phyloP scores from a whole-genome alignment of 2,888 invertebrate genomes.

The Pandemis heparana region DNA sequence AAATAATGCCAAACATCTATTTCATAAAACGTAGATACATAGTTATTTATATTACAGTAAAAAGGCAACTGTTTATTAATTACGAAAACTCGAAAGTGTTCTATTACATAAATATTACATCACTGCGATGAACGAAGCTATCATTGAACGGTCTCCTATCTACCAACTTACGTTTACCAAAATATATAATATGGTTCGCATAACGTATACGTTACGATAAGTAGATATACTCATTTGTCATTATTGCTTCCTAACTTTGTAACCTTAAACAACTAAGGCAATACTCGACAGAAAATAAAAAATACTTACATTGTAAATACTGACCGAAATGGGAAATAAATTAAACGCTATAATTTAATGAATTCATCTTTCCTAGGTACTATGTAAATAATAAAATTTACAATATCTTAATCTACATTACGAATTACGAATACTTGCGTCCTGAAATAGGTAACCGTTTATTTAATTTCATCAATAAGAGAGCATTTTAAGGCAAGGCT shows the following conservation, averaged over 20 bases:
- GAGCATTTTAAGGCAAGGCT: constrained; percentile 84
- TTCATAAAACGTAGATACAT: constrained; percentile 44
- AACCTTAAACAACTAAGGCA: constrained; percentile 65
- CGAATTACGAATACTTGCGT: constrained; percentile 83
- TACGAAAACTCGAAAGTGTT: constrained; percentile 45
- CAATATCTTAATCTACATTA: constrained; percentile 66
- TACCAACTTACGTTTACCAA: constrained; percentile 35
- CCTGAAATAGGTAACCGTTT: constrained; percentile 84
- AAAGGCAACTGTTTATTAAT: constrained; percentile 58
- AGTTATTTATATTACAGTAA: constrained; percentile 48
- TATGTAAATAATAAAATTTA: constrained; percentile 78
- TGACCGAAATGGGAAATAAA: constrained; percentile 85
- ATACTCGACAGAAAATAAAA: constrained; percentile 70
- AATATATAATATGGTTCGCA: constrained; percentile 38
- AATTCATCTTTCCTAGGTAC: constrained; percentile 60
- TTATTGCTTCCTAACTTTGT: constrained; percentile 66
- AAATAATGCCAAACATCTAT: constrained; percentile 67
- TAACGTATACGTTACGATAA: constrained; percentile 40
- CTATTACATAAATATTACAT: constrained; percentile 32
- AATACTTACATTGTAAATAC: constrained; percentile 84
- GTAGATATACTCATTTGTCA: constrained; percentile 38
- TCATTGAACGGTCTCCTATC: constrained; percentile 34
- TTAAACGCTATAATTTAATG: constrained; percentile 76
- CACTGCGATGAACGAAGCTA: constrained; percentile 37
- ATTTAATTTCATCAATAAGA: constrained; percentile 81